phyloP scores from a whole-genome alignment of 2,888 invertebrate species.

The Phyllotreta cruciferae region DNA sequence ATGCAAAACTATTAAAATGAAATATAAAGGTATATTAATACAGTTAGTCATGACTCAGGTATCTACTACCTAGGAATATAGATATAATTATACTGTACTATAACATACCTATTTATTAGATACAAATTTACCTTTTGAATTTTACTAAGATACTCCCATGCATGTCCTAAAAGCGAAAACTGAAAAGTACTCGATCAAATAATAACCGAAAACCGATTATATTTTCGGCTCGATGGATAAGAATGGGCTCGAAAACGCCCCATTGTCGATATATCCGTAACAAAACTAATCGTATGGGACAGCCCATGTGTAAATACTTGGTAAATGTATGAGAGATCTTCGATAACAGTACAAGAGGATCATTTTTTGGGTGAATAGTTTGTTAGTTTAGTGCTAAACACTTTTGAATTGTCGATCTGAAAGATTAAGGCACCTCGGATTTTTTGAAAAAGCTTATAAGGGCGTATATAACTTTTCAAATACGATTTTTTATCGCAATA shows the following conservation, averaged over 20 bases:
- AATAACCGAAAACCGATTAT: constrained; percentile 38
- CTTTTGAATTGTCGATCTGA: constrained; percentile 41
- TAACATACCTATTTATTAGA: too few relatives aligned
- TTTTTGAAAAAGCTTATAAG: constrained; percentile 12
- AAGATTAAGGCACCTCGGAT: constrained; percentile 43
- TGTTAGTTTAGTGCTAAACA: constrained; percentile 45
- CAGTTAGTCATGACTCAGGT: too few relatives aligned
- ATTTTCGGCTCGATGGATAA: constrained; percentile 45
- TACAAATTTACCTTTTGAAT: too few relatives aligned
- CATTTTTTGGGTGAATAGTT: constrained; percentile 29
- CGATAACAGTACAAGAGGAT: constrained; percentile 27
- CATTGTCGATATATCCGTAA: constrained; percentile 53
- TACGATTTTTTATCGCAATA: too few relatives aligned
- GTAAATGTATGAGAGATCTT: constrained; percentile 32
- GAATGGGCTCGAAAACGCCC: constrained; percentile 47
- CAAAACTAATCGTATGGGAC: constrained; percentile 56
- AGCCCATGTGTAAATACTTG: constrained; percentile 55
- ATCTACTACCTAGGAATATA: too few relatives aligned
- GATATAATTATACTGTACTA: too few relatives aligned
- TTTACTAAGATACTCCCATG: too few relatives aligned
- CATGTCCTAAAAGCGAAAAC: not conserved
- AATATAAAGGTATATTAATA: too few relatives aligned
- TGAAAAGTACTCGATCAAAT: constrained; percentile 29
- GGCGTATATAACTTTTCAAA: not conserved
- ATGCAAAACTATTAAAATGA: too few relatives aligned